Percentiles rank a stretch among this genome's conserved stretches.
phyloP scores from a whole-genome alignment of 2,113 vertebrate genomes.

The Phrynosoma blainvillii region DNA sequence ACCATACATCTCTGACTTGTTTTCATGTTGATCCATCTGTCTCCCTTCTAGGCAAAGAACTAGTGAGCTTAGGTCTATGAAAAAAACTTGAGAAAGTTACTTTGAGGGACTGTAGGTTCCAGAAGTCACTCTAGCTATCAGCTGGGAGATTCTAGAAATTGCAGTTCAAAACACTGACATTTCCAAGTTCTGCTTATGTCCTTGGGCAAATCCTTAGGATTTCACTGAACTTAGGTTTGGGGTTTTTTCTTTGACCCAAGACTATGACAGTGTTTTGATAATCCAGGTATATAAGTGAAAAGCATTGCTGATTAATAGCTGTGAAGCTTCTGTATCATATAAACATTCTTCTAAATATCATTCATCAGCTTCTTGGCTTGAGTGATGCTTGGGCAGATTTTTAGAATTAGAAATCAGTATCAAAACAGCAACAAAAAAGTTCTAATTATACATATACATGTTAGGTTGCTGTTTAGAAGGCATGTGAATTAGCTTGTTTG shows the following conservation, averaged over 20 bases:
- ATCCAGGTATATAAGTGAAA: background rate
- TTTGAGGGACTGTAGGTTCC: too few species aligned
- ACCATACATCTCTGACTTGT: background rate
- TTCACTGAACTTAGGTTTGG: background rate
- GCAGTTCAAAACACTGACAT: too few species aligned
- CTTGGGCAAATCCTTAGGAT: conserved; percentile 23
- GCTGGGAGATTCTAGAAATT: too few species aligned
- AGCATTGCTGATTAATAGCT: background rate
- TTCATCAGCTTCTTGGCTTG: background rate
- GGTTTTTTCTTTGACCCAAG: conserved; percentile 11
- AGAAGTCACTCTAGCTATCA: too few species aligned
- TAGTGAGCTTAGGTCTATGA: too few species aligned
- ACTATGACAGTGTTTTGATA: background rate
- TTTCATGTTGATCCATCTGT: background rate
- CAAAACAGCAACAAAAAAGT: background rate
- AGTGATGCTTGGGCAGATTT: background rate
- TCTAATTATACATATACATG: background rate
- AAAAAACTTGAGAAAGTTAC: too few species aligned
- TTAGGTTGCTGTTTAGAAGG: background rate
- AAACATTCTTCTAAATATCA: background rate
- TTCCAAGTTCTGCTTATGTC: too few species aligned
- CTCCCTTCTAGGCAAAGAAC: background rate
- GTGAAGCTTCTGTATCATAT: background rate
- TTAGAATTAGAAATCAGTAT: conserved; percentile 16
- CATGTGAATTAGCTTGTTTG: background rate